Percentiles rank a stretch among this genome's conserved stretches.
These are phyloP conservation scores for Myotis myotis DNA, from an alignment of 2,797 vertebrate species.

Conservation along the genomic window DNA sequence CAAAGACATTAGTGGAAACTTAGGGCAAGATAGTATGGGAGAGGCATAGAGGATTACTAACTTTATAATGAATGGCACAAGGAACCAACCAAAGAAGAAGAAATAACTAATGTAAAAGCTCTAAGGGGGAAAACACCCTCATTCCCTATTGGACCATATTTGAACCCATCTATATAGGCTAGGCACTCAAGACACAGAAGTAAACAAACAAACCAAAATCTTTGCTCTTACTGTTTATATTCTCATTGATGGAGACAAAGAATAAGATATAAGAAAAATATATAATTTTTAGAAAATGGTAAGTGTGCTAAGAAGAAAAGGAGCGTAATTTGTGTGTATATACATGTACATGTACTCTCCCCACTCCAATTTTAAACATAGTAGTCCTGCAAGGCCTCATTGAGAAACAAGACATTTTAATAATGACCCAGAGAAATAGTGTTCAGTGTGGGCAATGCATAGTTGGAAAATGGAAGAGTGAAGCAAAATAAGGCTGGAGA, in stretches of 20 bases:
- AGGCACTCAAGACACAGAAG: background rate
- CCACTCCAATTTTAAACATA: background rate
- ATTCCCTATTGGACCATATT: background rate
- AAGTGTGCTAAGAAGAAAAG: background rate
- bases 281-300: background rate
- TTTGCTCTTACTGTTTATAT: background rate
- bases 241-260: background rate
- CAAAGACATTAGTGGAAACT: background rate
- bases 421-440: conserved; percentile 1
- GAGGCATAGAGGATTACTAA: background rate
- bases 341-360: background rate
- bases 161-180: background rate
- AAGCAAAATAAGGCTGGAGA: background rate
- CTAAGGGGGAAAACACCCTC: background rate
- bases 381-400: background rate
- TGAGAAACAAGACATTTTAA: conserved; percentile 23
- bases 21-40: background rate
- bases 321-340: background rate
- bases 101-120: background rate
- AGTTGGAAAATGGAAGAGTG: background rate
- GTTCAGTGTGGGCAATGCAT: background rate
- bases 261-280: background rate
- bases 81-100: background rate
- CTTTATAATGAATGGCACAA: background rate
- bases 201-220: conserved; percentile 9